Evolutionary conservation across 30 jellyfish, hydroid and myxozoan genomes (phyloP).

Genomic region (Hydra vulgaris): DNA sequence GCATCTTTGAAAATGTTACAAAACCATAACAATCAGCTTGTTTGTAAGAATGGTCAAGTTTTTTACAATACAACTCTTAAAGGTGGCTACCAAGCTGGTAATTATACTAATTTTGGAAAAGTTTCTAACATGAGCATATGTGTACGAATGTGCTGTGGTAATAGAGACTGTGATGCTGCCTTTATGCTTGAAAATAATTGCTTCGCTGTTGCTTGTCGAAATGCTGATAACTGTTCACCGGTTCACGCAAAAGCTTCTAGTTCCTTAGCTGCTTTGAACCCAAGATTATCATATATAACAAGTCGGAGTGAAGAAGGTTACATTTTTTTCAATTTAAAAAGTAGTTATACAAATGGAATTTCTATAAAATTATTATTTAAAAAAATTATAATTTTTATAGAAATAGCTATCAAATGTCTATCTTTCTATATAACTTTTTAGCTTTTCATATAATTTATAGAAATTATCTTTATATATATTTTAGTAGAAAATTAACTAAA

Average conservation of each 20-base stretch:
- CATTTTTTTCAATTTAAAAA: neutral
- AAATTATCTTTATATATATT: too few species aligned
- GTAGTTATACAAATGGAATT: too few species aligned
- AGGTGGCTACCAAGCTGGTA: conserved; percentile 96
- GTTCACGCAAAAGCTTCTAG: conserved; percentile 82
- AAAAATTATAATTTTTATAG: too few species aligned
- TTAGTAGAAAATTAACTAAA: too few species aligned
- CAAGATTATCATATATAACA: conserved; percentile 78
- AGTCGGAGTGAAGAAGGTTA: conserved; percentile 94
- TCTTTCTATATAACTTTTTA: too few species aligned
- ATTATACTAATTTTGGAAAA: conserved; percentile 76
- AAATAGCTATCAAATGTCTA: too few species aligned
- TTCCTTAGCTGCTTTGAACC: conserved; percentile 71
- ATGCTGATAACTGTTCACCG: conserved; percentile 73
- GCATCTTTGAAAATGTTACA: neutral
- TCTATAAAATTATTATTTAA: too few species aligned
- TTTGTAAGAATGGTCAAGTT: conserved; percentile 83
- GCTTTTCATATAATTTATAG: too few species aligned
- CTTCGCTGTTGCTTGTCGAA: conserved; percentile 71
- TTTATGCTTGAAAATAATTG: conserved; percentile 90
- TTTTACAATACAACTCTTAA: conserved; percentile 75
- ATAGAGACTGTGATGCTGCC: conserved; percentile 92
- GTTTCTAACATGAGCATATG: conserved; percentile 88
- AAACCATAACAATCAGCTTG: conserved; percentile 21
- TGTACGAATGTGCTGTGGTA: conserved; percentile 95